Evolutionary conservation across 2,888 invertebrate species (phyloP).

Genomic region (Chloroclystis v-ata): DNA sequence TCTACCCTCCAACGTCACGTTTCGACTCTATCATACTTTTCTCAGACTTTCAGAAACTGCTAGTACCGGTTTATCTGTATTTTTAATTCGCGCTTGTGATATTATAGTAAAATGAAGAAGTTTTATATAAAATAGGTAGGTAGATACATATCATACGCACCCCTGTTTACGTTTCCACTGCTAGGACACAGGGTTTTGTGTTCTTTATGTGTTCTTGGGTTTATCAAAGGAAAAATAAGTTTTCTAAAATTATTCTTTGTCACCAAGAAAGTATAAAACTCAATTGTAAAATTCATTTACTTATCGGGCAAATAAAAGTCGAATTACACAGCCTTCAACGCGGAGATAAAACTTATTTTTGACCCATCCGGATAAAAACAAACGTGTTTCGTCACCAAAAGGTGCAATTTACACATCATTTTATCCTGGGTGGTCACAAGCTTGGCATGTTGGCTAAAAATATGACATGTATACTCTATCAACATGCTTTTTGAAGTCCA

Average conservation of each 20-base stretch:
- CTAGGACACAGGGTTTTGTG: too few species aligned
- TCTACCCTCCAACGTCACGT: conserved; percentile 35
- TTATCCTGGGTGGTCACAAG: conserved; percentile 23
- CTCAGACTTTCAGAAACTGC: not conserved
- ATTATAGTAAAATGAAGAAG: too few species aligned
- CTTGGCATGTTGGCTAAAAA: not conserved
- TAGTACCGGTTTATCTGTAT: too few species aligned
- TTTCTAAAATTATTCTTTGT: too few species aligned
- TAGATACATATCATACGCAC: too few species aligned
- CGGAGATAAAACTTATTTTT: conserved; percentile 16
- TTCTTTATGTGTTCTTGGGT: too few species aligned
- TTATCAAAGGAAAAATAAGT: too few species aligned
- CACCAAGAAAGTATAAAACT: not conserved
- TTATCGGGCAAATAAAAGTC: conserved; percentile 11
- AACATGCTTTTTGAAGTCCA: conserved; percentile 2
- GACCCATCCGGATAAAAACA: conserved; percentile 10
- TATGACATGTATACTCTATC: not conserved
- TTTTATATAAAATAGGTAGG: too few species aligned
- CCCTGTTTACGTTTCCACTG: too few species aligned
- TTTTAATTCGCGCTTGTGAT: not conserved
- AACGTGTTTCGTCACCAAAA: conserved; percentile 3
- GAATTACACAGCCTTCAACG: conserved; percentile 6
- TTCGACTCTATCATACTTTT: conserved; percentile 32
- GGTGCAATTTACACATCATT: conserved; percentile 23
- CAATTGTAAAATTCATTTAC: conserved; percentile 1